Conservation (phyloP, 2,888 invertebrate species). For the Nomada fabriciana region DNA sequence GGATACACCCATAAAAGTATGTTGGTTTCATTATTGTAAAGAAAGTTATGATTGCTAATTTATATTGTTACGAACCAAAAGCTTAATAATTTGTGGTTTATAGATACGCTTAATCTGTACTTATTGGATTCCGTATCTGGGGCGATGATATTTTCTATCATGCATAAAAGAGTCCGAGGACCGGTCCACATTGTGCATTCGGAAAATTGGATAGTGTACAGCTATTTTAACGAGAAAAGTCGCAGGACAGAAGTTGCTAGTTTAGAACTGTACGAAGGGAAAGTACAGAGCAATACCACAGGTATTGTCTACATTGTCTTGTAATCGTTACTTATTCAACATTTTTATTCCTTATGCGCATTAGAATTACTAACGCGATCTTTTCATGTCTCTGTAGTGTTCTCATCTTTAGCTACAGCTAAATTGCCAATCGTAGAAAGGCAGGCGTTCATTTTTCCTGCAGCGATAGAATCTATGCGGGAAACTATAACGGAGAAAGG, state of each 20-base stretch:
- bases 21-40: background rate
- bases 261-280: conserved; percentile 98
- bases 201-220: conserved; percentile 98
- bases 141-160: conserved; percentile 92
- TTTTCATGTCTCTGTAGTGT: conserved; percentile 85
- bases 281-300: conserved; percentile 92
- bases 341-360: background rate
- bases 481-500: conserved; percentile 97
- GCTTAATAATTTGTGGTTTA: conserved; percentile 61
- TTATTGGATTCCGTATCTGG: conserved; percentile 97
- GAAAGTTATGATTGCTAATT: background rate
- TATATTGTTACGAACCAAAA: background rate
- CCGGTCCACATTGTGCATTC: conserved; percentile 96
- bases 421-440: conserved; percentile 91
- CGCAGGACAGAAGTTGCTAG: conserved; percentile 96
- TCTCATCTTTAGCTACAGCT: conserved; percentile 93
- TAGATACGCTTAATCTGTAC: conserved; percentile 93
- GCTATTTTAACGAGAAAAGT: conserved; percentile 96
- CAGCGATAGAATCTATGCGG: conserved; percentile 91
- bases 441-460: conserved; percentile 95
- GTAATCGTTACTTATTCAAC: background rate
- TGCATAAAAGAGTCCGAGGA: conserved; percentile 93
- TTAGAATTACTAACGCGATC: background rate
- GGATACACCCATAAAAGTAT: conserved; percentile 91
- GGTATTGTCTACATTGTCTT: conserved; percentile 73